Base-by-base conservation (phyloP, 2,113 vertebrate genomes). In the Zootoca vivipara region DNA sequence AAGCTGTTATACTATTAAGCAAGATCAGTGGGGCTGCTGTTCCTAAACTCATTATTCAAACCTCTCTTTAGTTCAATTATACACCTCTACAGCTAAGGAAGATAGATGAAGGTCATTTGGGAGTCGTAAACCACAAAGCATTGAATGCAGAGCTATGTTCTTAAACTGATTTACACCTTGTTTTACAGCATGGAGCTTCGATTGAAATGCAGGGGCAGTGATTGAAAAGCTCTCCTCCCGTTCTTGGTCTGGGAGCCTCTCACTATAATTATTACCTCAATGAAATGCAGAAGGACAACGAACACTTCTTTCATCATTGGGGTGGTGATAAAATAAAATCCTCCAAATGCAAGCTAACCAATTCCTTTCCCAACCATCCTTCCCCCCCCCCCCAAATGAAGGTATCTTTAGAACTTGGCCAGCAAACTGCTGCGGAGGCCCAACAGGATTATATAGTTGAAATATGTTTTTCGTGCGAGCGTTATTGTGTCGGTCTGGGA, bases 161-260 rank as follows among this genome's bases (percentile, higher is more conserved):
- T 96, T 97, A 96, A 96, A 94, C 96, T 97, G 97, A 97, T 97
- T 97, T 97, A 97, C 96, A 96, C 97, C 96, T 96, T 97, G 96
- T 97, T 95, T 95, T 97, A 95, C 95, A 96, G 95, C 89, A n/a
- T 85, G 80, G 92, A 88, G 77, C 94, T 96, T 93, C 89, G 91
- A 95, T 92, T 96, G 96, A 97, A 97, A 97, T 94, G 93, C 96
- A 93, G 89, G 90, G 56, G 75, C 95, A 87, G 88, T 96, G 95
- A 97, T 94, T 96, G 96, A 97, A 96, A 96, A 95, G 91, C 86
- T 83, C 93, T 94, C 96, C 95, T 83, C 94, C 83, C 88, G 75
- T 89, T 92, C 91, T 95, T 90, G 94, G 82, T 85, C 91, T 91
- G 89, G 88, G 85, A 91, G 82, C 87, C 35, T 78, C 88, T 83